Conservation (phyloP, 2,113 vertebrate genomes). For the Phoenicopterus ruber region DNA sequence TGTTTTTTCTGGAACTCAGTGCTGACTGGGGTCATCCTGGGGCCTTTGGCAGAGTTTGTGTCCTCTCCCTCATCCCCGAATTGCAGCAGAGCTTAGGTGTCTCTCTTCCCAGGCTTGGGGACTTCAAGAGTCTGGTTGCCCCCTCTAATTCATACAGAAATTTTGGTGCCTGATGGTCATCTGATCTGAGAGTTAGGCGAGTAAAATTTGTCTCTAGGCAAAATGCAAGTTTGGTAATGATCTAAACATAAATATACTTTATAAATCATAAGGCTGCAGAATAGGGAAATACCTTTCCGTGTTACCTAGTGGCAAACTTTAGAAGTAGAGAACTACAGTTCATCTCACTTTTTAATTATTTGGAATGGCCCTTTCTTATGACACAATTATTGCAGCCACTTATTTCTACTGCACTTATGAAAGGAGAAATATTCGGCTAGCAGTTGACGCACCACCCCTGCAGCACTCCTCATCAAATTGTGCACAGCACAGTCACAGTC, state of each 20-base stretch:
- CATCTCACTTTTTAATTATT: background rate
- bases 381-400: background rate
- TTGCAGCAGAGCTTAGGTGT: background rate
- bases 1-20: background rate
- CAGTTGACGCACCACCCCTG: background rate
- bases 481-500: background rate
- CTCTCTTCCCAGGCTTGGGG: background rate
- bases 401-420: background rate
- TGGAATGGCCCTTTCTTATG: background rate
- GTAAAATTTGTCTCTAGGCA: background rate
- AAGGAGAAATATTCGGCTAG: background rate
- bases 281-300: background rate
- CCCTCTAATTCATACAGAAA: background rate
- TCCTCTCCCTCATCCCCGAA: background rate
- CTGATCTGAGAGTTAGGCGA: background rate
- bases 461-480: background rate
- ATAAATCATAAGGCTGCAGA: background rate
- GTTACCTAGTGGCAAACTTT: background rate
- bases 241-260: background rate
- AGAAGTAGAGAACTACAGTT: background rate
- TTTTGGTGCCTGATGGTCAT: background rate
- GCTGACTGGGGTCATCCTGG: fast-evolving
- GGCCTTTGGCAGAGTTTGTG: background rate
- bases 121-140: background rate
- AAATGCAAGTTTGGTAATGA: background rate